Percentiles rank a stretch among this genome's conserved stretches.
These are phyloP conservation scores for Sarcophaga peregrina DNA, from an alignment of 1,140 invertebrate genomes.

Conservation along the genomic window DNA sequence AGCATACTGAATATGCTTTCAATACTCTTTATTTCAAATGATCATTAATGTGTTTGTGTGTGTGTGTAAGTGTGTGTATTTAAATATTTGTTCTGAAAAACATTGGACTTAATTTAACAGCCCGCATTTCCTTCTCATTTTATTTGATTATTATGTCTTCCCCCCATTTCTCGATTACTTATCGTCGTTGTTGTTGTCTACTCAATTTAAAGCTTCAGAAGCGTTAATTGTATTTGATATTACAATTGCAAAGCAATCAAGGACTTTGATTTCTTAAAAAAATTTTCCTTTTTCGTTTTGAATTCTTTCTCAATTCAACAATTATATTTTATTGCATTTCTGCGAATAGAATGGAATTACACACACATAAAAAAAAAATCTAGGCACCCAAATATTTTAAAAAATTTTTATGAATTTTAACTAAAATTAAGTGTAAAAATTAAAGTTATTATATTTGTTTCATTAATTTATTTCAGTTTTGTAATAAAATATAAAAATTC, in stretches of 20 bases:
- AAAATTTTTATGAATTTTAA: too few relatives aligned
- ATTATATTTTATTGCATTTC: background rate
- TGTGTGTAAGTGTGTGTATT: background rate
- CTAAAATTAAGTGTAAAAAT: too few relatives aligned
- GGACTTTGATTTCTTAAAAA: background rate
- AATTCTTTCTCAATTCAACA: background rate
- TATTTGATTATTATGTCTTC: background rate
- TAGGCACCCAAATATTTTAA: background rate
- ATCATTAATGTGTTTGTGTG: background rate
- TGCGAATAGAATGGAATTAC: background rate
- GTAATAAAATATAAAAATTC: too few relatives aligned
- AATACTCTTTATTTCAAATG: too few relatives aligned
- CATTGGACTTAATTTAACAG: background rate
- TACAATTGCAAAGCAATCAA: background rate
- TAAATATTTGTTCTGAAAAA: background rate
- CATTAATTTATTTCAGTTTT: too few relatives aligned
- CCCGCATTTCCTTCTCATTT: conserved; percentile 13
- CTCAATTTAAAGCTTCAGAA: background rate
- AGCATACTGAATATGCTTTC: background rate
- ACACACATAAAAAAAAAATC: background rate
- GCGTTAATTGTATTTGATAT: conserved; percentile 11
- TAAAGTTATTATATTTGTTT: too few relatives aligned
- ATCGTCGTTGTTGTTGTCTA: background rate
- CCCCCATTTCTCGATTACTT: too few relatives aligned
- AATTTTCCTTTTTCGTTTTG: background rate